A percentile compares a stretch with the other conserved stretches of the same genome.
Evolutionary conservation across 2,113 vertebrate species (phyloP).

Genomic region (Melanotaenia duboulayi): DNA sequence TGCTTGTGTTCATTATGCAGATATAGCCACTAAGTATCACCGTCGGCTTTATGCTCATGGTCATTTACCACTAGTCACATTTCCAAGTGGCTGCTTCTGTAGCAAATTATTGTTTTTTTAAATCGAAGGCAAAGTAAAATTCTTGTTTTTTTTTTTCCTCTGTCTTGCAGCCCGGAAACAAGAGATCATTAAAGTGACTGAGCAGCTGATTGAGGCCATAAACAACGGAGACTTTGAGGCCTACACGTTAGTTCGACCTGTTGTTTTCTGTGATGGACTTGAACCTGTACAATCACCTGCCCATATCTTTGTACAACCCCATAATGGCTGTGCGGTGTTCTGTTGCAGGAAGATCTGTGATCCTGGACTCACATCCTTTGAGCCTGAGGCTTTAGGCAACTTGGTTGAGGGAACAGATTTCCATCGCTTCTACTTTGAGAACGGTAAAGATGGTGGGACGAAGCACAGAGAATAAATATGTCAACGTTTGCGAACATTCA

Average conservation of each 20-base stretch:
- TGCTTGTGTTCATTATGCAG: not conserved
- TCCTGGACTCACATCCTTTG: slow-evolving; percentile 95
- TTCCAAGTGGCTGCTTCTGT: too few relatives aligned
- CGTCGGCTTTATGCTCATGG: too few relatives aligned
- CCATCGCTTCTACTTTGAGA: slow-evolving; percentile 98
- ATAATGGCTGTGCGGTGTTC: fast-evolving
- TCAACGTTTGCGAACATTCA: too few relatives aligned
- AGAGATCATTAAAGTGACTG: slow-evolving; percentile 98
- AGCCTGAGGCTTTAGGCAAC: slow-evolving; percentile 97
- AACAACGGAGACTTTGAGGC: slow-evolving; percentile 99
- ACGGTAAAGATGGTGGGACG: slow-evolving; percentile 77
- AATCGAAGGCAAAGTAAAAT: not conserved
- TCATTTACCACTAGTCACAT: too few relatives aligned
- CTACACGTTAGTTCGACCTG: slow-evolving; percentile 89
- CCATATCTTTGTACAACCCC: not conserved
- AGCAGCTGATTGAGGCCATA: slow-evolving; percentile 98
- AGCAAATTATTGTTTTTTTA: too few relatives aligned
- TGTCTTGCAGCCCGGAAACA: slow-evolving; percentile 90
- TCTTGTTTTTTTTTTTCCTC: slow-evolving; percentile 9
- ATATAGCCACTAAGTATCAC: too few relatives aligned
- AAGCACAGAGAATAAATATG: too few relatives aligned
- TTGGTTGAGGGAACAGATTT: slow-evolving; percentile 98
- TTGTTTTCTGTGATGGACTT: not conserved
- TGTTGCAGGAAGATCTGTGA: slow-evolving; percentile 94
- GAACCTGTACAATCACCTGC: not conserved